Base-by-base conservation (phyloP, 2,888 invertebrate species). In the Lasioglossum pauxillum region DNA sequence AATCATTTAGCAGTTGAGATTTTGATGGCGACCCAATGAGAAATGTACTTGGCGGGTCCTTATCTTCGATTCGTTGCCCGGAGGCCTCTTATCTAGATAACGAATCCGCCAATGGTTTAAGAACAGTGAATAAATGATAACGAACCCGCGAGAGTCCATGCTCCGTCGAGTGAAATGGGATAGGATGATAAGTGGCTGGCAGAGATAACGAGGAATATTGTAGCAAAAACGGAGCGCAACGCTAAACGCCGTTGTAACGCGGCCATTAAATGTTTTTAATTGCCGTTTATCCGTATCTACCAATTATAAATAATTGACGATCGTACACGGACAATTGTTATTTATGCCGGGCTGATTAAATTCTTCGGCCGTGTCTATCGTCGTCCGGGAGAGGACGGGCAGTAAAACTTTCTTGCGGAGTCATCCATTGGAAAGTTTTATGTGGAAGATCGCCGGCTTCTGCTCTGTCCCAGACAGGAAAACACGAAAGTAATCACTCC, bases 381-480 rank as follows among this genome's bases (percentile, higher is more conserved):
- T 53, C 16, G 38, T 53, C 10, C 41, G 38, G n/a, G 49, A 64
- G 64, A 64, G 67, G 60, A 75, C 27, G 46, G 4, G n/a, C 27
- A 53, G 49, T 78, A 53, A 71, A 41, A n/a, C 23, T 53, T 64
- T 76, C 64, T 23, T 46, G 35, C 67, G 35, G 16, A 46, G 38
- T 49, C 77, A 35, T 78, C 38, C 77, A 31, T 69, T 69, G 77
- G 69, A 78, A 69, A 67, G 44, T 77, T 76, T 76, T 64, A 41
- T 46, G 38, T n/a, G 12, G 31, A 35, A 27, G 46, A n/a, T 14
- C 4, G 64, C 19, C 31, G 53, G 41, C 44, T 44, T 3, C 41
- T 14, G 64, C 23, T 53, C 27, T 44, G 41, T 41, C 64, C 27
- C n/a, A 7, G 27, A 5, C 57, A 60, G 16, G 19, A 16, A 41